phyloP scores from a whole-genome alignment of 2,797 vertebrate genomes.

The Eremophila alpestris region DNA sequence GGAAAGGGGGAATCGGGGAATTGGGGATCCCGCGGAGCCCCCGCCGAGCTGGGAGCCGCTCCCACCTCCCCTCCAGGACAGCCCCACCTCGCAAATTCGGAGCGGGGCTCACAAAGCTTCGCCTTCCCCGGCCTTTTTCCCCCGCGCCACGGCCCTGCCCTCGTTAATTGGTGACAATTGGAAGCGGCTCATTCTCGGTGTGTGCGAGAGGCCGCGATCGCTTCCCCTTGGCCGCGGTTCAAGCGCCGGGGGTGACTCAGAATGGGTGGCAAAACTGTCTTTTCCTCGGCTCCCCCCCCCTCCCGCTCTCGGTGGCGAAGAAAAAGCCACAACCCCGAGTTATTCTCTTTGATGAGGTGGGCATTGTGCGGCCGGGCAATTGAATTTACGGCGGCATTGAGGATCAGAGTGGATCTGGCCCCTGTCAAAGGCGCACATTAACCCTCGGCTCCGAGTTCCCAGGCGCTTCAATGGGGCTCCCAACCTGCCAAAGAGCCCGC shows the following conservation, averaged over 20 bases:
- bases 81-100: neutral
- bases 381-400: constrained; percentile 83
- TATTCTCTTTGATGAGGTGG: constrained; percentile 77
- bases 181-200: neutral
- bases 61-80: neutral
- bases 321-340: constrained; percentile 64
- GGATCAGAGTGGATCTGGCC: constrained; percentile 85
- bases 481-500: constrained; percentile 85
- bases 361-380: constrained; percentile 79
- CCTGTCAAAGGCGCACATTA: constrained; percentile 85
- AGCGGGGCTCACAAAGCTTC: neutral
- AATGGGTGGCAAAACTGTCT: constrained; percentile 72
- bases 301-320: neutral
- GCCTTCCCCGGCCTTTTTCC: neutral
- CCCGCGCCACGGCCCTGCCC: neutral
- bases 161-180: constrained; percentile 42
- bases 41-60: neutral
- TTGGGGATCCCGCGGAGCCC: rapidly evolving
- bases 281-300: constrained; percentile 15
- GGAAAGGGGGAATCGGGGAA: neutral
- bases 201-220: constrained; percentile 25
- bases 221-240: constrained; percentile 64
- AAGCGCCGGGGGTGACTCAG: constrained; percentile 50
- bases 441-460: constrained; percentile 85
- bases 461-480: constrained; percentile 85